Evolutionary conservation across 2,888 invertebrate species (phyloP).

Genomic region (Ectemnius lituratus): DNA sequence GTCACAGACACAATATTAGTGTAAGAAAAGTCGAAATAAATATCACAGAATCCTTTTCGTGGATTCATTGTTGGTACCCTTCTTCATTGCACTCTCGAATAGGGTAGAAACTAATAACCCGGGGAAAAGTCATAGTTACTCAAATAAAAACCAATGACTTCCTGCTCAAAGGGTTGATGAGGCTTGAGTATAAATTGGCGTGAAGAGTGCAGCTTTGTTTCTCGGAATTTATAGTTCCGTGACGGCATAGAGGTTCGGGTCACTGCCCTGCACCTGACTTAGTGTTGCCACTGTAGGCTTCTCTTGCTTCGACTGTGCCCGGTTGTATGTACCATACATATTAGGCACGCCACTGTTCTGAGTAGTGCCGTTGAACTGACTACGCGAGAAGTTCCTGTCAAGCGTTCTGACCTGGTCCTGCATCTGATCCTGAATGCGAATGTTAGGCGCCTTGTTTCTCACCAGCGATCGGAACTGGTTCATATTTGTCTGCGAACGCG

Average conservation of each 20-base stretch:
- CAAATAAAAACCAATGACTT: no score
- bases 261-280: constrained; percentile 76
- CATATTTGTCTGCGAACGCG: constrained; percentile 77
- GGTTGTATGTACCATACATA: constrained; percentile 76
- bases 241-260: constrained; percentile 85
- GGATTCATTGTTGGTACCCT: no score
- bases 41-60: no score
- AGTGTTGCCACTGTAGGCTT: constrained; percentile 72
- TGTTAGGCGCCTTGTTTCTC: constrained; percentile 73
- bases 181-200: no score
- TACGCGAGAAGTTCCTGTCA: constrained; percentile 74
- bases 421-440: constrained; percentile 74
- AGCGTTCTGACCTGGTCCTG: constrained; percentile 74
- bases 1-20: no score
- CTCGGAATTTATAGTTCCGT: constrained; percentile 79
- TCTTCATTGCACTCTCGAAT: no score
- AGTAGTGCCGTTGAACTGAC: constrained; percentile 68
- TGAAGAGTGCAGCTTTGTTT: neutral
- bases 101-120: no score
- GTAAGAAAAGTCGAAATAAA: no score
- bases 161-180: no score
- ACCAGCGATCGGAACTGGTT: constrained; percentile 80
- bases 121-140: no score
- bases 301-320: constrained; percentile 72
- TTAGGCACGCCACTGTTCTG: constrained; percentile 74